phyloP scores from a whole-genome alignment of 2,797 vertebrate species.

The Podarcis lilfordi region DNA sequence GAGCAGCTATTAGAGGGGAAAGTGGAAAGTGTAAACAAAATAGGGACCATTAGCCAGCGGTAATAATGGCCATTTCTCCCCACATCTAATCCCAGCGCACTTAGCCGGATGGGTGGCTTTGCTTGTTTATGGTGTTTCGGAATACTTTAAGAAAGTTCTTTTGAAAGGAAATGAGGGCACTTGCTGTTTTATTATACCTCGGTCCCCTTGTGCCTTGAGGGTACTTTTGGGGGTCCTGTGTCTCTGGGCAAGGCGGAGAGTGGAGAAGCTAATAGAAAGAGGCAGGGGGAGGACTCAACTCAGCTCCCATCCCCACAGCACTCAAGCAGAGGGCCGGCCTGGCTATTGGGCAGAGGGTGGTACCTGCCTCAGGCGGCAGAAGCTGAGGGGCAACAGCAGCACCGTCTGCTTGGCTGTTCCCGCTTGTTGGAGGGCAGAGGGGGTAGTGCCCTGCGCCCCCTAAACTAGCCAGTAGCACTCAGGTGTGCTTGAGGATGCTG shows the following conservation, averaged over 20 bases:
- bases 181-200: background rate
- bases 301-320: background rate
- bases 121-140: rapidly evolving
- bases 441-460: too few species aligned
- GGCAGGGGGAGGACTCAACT: background rate
- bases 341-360: too few species aligned
- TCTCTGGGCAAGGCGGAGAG: background rate
- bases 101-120: background rate
- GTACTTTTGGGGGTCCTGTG: background rate
- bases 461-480: too few species aligned
- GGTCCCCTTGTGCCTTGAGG: background rate
- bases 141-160: background rate
- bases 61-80: background rate
- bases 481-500: too few species aligned
- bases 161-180: background rate
- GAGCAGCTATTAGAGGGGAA: conserved; percentile 16
- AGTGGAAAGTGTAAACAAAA: conserved; percentile 3
- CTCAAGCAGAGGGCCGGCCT: too few species aligned
- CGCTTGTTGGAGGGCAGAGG: too few species aligned
- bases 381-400: too few species aligned
- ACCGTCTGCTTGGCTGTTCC: too few species aligned
- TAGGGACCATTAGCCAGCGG: rapidly evolving
- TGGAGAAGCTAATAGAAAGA: rapidly evolving
- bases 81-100: background rate
- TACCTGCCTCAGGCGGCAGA: too few species aligned